phyloP scores from a whole-genome alignment of 1,140 invertebrate genomes.

The Drosophila fuyamai region DNA sequence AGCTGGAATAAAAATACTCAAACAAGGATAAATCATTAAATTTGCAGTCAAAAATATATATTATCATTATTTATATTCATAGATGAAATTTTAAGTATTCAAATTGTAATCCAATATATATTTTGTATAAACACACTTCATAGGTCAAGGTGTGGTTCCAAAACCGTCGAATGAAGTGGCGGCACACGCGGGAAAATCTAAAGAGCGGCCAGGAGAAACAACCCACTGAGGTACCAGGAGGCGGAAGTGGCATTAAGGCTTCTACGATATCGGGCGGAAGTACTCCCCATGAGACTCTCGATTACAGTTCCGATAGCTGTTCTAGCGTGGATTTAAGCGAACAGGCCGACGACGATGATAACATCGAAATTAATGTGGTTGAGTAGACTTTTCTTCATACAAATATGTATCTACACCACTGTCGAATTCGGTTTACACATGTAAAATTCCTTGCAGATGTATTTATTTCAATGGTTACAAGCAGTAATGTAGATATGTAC shows the following conservation, averaged over 20 bases:
- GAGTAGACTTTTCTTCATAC: conserved; percentile 45
- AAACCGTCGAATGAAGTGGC: conserved; percentile 97
- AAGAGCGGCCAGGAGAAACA: conserved; percentile 82
- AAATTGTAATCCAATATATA: too few relatives aligned
- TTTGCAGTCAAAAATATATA: too few relatives aligned
- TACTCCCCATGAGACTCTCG: conserved; percentile 24
- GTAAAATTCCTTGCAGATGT: conserved; percentile 14
- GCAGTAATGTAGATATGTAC: conserved; percentile 17
- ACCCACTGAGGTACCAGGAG: conserved; percentile 10
- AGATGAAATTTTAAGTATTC: too few relatives aligned
- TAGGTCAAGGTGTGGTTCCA: conserved; percentile 98
- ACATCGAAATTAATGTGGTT: conserved; percentile 85
- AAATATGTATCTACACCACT: not conserved
- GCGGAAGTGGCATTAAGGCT: conserved; percentile 5
- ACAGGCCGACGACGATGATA: conserved; percentile 70
- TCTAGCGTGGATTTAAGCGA: conserved; percentile 62
- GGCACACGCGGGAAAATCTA: conserved; percentile 91
- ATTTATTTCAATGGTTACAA: conserved; percentile 9
- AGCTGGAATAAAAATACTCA: too few relatives aligned
- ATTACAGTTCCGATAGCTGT: conserved; percentile 65
- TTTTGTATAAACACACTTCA: too few relatives aligned
- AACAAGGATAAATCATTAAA: too few relatives aligned
- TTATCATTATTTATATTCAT: too few relatives aligned
- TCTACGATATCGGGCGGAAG: not conserved
- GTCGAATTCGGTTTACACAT: conserved; percentile 3